Percentiles rank a stretch among this genome's conserved stretches.
Conservation (phyloP, 2,888 invertebrate genomes). For the Chalcosyrphus nemorum region DNA sequence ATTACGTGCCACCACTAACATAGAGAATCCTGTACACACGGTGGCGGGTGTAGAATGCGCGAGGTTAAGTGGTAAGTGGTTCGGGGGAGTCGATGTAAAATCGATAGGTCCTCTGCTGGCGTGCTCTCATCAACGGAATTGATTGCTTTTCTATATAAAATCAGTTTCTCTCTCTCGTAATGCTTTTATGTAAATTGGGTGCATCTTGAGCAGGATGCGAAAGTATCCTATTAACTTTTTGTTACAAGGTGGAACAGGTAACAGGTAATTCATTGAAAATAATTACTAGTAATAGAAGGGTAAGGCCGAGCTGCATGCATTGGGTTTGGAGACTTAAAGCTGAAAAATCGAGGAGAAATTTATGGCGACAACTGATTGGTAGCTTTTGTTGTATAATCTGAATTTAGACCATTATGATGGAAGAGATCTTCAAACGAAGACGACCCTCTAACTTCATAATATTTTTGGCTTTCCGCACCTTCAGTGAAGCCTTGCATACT, state of each 20-base stretch:
- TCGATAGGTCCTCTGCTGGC: slow-evolving; percentile 33
- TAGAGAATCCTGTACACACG: neutral
- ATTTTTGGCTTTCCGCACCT: too few species aligned
- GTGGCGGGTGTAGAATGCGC: neutral
- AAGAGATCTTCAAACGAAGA: too few species aligned
- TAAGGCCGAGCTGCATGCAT: too few species aligned
- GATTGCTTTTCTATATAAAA: slow-evolving; percentile 64
- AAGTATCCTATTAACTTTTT: slow-evolving; percentile 28
- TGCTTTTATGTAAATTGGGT: slow-evolving; percentile 49
- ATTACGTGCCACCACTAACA: slow-evolving; percentile 34
- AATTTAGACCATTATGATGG: too few species aligned
- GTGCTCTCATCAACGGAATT: slow-evolving; percentile 41
- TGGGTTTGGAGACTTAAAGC: too few species aligned
- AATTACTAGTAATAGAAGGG: slow-evolving; percentile 27
- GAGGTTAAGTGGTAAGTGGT: slow-evolving; percentile 18
- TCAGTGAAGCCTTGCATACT: too few species aligned
- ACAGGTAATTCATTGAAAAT: slow-evolving; percentile 25
- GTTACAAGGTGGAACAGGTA: neutral
- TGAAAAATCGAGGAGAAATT: too few species aligned
- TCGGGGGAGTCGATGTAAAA: slow-evolving; percentile 23
- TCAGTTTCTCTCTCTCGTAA: slow-evolving; percentile 35
- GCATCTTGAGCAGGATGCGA: slow-evolving; percentile 13
- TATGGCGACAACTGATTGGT: too few species aligned
- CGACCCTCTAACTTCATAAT: too few species aligned
- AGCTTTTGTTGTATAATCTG: too few species aligned